Evolutionary conservation across 2,113 vertebrate species (phyloP).

Genomic region (Nothoprocta perdicaria): DNA sequence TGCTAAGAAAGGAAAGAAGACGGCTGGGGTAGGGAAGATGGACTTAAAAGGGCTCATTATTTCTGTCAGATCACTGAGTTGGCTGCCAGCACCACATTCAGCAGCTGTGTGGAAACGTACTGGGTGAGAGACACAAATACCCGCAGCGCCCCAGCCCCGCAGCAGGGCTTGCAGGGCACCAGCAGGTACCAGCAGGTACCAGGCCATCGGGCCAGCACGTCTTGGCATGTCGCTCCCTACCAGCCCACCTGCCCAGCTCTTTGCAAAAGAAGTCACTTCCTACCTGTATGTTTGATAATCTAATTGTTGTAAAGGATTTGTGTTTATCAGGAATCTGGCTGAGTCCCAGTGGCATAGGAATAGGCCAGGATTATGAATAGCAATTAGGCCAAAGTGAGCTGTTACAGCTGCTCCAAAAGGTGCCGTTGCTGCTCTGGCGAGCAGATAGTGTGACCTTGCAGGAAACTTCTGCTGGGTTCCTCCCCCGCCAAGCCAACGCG

Average conservation of each 20-base stretch:
- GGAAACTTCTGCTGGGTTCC: not conserved
- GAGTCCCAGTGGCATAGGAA: not conserved
- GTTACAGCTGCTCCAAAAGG: not conserved
- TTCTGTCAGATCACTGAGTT: not conserved
- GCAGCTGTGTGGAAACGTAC: not conserved
- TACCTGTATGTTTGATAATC: not conserved
- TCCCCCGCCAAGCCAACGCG: too few relatives aligned
- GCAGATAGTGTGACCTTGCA: not conserved
- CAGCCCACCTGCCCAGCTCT: not conserved
- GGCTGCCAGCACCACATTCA: not conserved
- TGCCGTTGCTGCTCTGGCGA: not conserved
- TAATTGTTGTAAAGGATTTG: not conserved
- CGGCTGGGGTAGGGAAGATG: not conserved
- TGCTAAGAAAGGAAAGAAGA: not conserved
- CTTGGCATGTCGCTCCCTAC: not conserved
- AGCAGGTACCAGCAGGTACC: not conserved
- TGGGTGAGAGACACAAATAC: not conserved
- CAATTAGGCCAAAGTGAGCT: not conserved
- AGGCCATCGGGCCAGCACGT: not conserved
- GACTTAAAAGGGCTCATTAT: not conserved
- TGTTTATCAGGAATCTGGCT: accelerated
- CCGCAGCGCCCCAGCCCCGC: not conserved
- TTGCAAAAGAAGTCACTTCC: not conserved
- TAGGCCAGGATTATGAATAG: not conserved
- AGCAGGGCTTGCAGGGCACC: not conserved